These are phyloP conservation scores for Panulirus ornatus DNA, from an alignment of 1,140 invertebrate genomes.

Conservation along the genomic window DNA sequence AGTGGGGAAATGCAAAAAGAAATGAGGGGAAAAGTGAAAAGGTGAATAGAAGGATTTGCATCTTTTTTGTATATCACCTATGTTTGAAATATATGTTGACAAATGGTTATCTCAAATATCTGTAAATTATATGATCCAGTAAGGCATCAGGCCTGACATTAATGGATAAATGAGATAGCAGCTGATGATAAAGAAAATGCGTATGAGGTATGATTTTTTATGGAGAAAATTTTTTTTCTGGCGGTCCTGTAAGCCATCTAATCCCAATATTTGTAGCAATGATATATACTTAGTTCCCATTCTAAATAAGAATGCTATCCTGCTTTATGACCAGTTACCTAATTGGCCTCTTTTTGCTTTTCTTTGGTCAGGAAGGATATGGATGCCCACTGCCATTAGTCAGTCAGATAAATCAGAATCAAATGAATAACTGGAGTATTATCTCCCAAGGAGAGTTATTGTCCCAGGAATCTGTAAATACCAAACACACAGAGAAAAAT, in stretches of 20 bases:
- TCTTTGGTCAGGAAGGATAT: background rate
- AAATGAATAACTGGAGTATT: background rate
- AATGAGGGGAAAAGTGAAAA: too few relatives aligned
- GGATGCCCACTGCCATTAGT: background rate
- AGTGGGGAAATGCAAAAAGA: too few relatives aligned
- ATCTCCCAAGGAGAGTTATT: background rate
- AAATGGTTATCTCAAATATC: background rate
- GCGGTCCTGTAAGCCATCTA: too few relatives aligned
- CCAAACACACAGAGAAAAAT: background rate
- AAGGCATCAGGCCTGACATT: too few relatives aligned
- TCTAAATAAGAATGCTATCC: too few relatives aligned
- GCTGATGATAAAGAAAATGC: too few relatives aligned
- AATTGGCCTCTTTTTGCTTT: background rate
- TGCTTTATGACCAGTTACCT: too few relatives aligned
- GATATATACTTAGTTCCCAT: too few relatives aligned
- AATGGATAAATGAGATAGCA: too few relatives aligned
- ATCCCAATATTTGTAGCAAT: too few relatives aligned
- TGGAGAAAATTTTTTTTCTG: too few relatives aligned
- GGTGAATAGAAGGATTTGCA: background rate
- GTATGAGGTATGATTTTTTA: too few relatives aligned
- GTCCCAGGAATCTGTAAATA: background rate
- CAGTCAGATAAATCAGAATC: background rate
- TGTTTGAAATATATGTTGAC: background rate
- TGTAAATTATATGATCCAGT: background rate
- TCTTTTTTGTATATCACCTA: background rate